These are phyloP conservation scores for Cnemophilus loriae DNA, from an alignment of 2,113 vertebrate genomes.

Conservation along the genomic window DNA sequence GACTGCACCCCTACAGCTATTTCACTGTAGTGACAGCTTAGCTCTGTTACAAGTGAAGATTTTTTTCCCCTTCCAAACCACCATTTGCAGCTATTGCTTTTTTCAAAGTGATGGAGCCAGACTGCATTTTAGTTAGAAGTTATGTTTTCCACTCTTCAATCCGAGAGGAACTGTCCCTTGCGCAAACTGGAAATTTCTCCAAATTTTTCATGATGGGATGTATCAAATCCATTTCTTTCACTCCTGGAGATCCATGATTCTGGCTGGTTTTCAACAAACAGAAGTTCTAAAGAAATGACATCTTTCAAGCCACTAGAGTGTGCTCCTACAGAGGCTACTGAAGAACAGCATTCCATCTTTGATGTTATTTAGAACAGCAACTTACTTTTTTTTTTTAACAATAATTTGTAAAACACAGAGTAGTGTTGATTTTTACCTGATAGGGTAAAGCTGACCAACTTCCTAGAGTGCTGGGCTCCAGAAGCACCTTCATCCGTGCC, in stretches of 20 bases:
- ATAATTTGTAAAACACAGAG: background rate
- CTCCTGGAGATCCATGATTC: background rate
- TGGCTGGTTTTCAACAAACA: background rate
- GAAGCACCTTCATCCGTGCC: slow-evolving; percentile 83
- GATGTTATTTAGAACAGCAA: background rate
- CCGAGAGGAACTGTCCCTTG: background rate
- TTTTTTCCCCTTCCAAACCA: background rate
- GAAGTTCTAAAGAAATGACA: background rate
- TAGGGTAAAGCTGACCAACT: slow-evolving; percentile 92
- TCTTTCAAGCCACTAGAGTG: slow-evolving; percentile 45
- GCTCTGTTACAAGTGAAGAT: background rate
- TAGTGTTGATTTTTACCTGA: slow-evolving; percentile 77
- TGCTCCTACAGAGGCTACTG: slow-evolving; percentile 34
- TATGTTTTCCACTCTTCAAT: background rate
- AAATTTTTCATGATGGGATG: background rate
- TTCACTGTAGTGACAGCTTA: background rate
- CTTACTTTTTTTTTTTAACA: background rate
- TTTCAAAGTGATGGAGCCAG: background rate
- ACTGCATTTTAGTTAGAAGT: background rate
- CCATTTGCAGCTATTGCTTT: background rate
- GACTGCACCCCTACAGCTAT: background rate
- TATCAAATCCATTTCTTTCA: background rate
- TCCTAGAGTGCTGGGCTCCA: slow-evolving; percentile 84
- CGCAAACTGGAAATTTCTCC: background rate
- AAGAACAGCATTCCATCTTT: background rate